These are phyloP conservation scores for Protosalanx chinensis DNA, from an alignment of 2,797 vertebrate genomes.

Conservation along the genomic window DNA sequence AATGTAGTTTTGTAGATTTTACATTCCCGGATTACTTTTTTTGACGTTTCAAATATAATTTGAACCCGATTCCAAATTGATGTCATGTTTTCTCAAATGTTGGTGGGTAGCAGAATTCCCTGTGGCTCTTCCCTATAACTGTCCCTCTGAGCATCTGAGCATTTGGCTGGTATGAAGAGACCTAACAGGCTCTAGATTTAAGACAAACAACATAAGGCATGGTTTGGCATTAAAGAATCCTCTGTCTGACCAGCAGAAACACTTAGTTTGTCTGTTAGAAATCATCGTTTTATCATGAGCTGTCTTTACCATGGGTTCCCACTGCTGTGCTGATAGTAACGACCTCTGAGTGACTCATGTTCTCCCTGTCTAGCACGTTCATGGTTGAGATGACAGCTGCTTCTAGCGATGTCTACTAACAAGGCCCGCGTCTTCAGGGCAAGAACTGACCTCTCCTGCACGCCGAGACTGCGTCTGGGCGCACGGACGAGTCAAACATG, in stretches of 20 bases:
- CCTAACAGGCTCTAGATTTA: constrained; percentile 50
- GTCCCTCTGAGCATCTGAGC: constrained; percentile 16
- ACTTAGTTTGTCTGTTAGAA: not conserved
- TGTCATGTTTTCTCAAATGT: constrained; percentile 22
- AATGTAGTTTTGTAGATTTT: constrained; percentile 54
- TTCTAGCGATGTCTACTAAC: not conserved
- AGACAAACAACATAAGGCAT: constrained; percentile 73
- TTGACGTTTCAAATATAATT: not conserved
- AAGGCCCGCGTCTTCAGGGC: not conserved
- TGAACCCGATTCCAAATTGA: constrained; percentile 26
- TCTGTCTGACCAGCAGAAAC: not conserved
- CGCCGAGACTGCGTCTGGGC: no score
- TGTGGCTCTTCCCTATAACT: constrained; percentile 30
- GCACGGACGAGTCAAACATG: no score
- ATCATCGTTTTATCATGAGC: not conserved
- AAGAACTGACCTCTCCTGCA: not conserved
- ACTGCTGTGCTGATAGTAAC: not conserved
- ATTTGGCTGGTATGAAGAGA: constrained; percentile 45
- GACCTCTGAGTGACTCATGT: not conserved
- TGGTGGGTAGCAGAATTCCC: constrained; percentile 48
- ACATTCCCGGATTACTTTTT: constrained; percentile 60
- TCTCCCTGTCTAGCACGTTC: not conserved
- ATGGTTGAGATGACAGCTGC: no score
- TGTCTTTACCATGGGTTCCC: not conserved
- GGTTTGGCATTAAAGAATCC: constrained; percentile 43